Evolutionary conservation across 2,113 vertebrate species (phyloP), one percentile per base, ranked within the genome.

Genomic region (Nettapus auritus): DNA sequence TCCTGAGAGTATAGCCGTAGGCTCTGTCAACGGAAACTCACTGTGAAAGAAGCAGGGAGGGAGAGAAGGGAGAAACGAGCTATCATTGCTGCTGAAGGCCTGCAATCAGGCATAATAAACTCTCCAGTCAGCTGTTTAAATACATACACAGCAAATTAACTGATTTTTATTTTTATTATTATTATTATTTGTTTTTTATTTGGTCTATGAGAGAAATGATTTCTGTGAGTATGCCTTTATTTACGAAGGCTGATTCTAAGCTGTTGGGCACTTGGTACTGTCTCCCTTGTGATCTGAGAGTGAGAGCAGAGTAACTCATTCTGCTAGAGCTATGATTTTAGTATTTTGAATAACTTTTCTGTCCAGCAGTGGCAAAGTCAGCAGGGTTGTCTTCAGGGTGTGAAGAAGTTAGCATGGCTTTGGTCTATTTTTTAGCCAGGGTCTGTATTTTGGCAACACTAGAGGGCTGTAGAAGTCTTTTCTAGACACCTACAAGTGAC

Each of bases 401-500:
- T 31, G 57, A 57, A 85, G 69, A 89, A 33, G 25, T 88, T 56
- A 63, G 2, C 71, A 23, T 46, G 57, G 69, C 40, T 79, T 60
- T 38, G 66, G 44, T 64, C 62, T 90, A 13, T 84, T 96, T 93
- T 93, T 89, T 46, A 85, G 13, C 26, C 29, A 68, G 46, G 93
- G 96, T 88, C 88, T 97, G 50, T 92, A 73, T 25, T 67, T 46
- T 96, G 91, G 83, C 67, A 97, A 98, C 98, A 97, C 98, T 98
- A 98, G 97, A 97, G 96, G 97, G 97, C 97, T 98, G 95, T 97
- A 96, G 95, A 96, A 98, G 96, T 96, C 97, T 92, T 97, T 87
- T 88, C 53, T 63, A 94, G 74, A 93, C 63, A 91, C 74, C 48
- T 88, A 12, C 40, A 92, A 67, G 74, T 95, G 69, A 42, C 82